A percentile compares a stretch with the other conserved stretches of the same genome.
These are phyloP conservation scores for Nomada fabriciana DNA, from an alignment of 2,888 invertebrate species.

Conservation along the genomic window DNA sequence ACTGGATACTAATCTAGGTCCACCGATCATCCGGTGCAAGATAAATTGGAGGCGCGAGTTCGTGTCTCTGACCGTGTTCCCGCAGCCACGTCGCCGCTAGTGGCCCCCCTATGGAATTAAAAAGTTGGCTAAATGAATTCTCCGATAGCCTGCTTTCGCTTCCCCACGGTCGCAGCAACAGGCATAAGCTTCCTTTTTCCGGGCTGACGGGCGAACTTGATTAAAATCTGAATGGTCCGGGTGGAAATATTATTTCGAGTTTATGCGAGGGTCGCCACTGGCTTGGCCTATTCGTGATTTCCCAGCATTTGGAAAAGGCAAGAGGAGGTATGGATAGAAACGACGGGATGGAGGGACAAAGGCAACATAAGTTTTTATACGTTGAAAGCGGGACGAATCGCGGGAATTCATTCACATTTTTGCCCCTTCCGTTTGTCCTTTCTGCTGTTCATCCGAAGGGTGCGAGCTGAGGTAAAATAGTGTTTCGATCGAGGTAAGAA, in stretches of 20 bases:
- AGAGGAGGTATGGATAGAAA: conserved; percentile 5
- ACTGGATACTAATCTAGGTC: conserved; percentile 45
- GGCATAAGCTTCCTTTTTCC: conserved; percentile 46
- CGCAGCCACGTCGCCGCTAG: conserved; percentile 1
- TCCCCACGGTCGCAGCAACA: conserved; percentile 24
- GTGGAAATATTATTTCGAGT: conserved; percentile 58
- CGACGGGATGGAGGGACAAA: conserved; percentile 31
- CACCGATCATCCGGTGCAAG: conserved; percentile 20
- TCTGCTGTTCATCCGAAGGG: neutral
- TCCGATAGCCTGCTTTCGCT: conserved; percentile 28
- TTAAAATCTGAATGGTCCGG: conserved; percentile 68
- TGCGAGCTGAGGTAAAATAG: neutral
- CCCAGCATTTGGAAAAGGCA: conserved; percentile 38
- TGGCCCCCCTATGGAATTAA: conserved; percentile 55
- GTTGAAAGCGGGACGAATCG: conserved; percentile 28
- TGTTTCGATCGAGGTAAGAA: neutral
- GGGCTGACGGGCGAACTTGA: conserved; percentile 68
- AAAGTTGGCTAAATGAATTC: conserved; percentile 65
- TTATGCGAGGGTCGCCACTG: conserved; percentile 17
- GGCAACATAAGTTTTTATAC: conserved; percentile 48
- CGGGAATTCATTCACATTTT: conserved; percentile 57
- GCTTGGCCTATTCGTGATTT: conserved; percentile 31
- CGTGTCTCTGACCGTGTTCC: conserved; percentile 14
- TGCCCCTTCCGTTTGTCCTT: neutral
- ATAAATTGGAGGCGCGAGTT: conserved; percentile 30